A percentile compares a stretch with the other conserved stretches of the same genome.
Conservation (phyloP, 2,113 vertebrate genomes). For the Neoarius graeffei region DNA sequence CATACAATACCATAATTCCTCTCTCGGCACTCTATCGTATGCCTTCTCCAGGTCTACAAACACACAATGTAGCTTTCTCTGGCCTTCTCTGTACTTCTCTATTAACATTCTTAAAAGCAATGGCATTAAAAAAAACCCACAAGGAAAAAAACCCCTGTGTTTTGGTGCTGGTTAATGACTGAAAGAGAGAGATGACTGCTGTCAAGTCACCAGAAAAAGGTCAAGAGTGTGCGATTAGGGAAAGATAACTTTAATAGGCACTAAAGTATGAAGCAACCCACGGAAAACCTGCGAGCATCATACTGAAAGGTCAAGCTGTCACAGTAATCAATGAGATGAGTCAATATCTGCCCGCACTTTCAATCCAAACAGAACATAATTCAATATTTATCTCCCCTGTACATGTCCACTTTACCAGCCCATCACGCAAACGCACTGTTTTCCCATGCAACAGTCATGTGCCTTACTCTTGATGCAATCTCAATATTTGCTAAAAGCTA, state of each 20-base stretch:
- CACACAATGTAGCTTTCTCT: too few relatives aligned
- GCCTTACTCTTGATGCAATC: not conserved
- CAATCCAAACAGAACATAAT: not conserved
- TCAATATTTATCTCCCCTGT: not conserved
- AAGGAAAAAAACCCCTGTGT: not conserved
- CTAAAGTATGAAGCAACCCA: not conserved
- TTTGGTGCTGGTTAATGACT: not conserved
- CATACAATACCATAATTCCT: rapidly evolving
- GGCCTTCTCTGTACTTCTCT: too few relatives aligned
- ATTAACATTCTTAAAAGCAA: too few relatives aligned
- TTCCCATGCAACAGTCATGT: not conserved
- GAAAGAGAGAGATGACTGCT: not conserved
- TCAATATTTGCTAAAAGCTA: not conserved
- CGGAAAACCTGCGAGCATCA: not conserved
- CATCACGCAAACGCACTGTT: not conserved
- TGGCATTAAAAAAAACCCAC: not conserved
- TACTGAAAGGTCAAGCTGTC: not conserved
- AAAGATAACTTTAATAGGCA: not conserved
- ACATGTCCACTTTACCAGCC: not conserved
- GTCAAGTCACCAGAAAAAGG: not conserved
- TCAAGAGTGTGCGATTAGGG: not conserved
- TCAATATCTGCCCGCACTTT: not conserved
- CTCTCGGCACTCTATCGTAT: too few relatives aligned
- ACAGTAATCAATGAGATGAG: not conserved
- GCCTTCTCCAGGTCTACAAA: too few relatives aligned